A percentile compares a stretch with the other conserved stretches of the same genome.
Conservation (phyloP, 2,797 vertebrate species). For the Chiloscyllium punctatum region DNA sequence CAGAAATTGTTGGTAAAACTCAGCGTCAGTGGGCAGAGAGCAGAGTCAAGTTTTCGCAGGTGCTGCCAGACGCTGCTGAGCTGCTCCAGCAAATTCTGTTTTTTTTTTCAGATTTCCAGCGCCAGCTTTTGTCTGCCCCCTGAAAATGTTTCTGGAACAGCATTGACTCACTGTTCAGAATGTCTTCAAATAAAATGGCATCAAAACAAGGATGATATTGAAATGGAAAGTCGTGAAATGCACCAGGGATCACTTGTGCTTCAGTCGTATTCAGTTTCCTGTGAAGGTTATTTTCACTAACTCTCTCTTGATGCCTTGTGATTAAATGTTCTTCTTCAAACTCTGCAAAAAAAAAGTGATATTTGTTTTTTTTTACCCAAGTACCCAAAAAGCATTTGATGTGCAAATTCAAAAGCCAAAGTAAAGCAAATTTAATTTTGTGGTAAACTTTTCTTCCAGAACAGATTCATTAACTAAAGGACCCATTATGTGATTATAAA, state of each 20-base stretch:
- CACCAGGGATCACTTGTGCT: not conserved
- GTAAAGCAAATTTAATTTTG: slow-evolving; percentile 34
- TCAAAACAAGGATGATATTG: not conserved
- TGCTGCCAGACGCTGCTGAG: too few relatives aligned
- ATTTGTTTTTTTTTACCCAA: too few relatives aligned
- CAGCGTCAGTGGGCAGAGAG: too few relatives aligned
- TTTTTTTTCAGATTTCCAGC: too few relatives aligned
- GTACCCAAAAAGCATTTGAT: not conserved
- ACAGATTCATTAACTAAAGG: slow-evolving; percentile 38
- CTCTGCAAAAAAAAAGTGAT: not conserved
- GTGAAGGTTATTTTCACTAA: not conserved
- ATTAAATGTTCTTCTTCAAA: not conserved
- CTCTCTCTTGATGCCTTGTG: not conserved
- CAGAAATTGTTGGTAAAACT: too few relatives aligned
- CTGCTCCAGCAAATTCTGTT: too few relatives aligned
- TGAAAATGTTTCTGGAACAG: not conserved
- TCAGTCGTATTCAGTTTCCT: not conserved
- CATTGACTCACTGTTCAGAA: not conserved
- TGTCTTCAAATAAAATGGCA: not conserved
- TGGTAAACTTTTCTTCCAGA: slow-evolving; percentile 28
- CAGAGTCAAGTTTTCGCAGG: too few relatives aligned
- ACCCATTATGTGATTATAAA: slow-evolving; percentile 32
- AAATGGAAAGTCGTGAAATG: not conserved
- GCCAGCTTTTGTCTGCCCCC: too few relatives aligned
- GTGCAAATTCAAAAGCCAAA: not conserved